These are phyloP conservation scores for human DNA, from an alignment of 2,113 vertebrate genomes.

Conservation along the genomic window GRCh38 chr20:4573501-4574000, in stretches of 20 bases:
- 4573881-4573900: background rate
- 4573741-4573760: background rate
- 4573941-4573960: background rate
- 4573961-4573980: background rate
- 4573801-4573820: background rate
- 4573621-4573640: background rate
- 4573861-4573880: background rate
- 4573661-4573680: background rate
- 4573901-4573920: background rate
- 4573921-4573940: background rate
- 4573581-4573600: background rate
- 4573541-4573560: background rate
- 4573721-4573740: background rate
- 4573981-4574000: background rate
- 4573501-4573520: background rate
- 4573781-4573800: background rate
- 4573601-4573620: background rate
- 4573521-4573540: background rate
- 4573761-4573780: background rate
- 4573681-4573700: background rate
- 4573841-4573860: background rate
- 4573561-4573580: background rate
- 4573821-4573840: background rate
- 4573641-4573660: background rate
- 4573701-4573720: background rate